Evolutionary conservation across 1,140 invertebrate species (phyloP).

Genomic region (Drosophila azteca): DNA sequence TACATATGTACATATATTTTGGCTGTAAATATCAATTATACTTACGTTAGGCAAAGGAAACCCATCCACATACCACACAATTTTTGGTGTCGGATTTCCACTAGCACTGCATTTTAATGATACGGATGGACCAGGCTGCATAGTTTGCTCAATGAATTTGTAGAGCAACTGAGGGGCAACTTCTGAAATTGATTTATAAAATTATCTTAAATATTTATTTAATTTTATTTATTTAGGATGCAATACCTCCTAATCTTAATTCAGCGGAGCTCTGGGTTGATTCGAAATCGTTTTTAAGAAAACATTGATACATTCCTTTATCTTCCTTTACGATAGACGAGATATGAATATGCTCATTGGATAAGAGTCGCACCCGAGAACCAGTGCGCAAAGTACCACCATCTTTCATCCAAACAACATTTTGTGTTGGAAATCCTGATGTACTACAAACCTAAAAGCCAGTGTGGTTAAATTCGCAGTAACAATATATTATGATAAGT

Average conservation of each 20-base stretch:
- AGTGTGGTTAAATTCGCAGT: slow-evolving; percentile 25
- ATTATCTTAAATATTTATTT: background rate
- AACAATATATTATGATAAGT: background rate
- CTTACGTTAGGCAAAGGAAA: slow-evolving; percentile 85
- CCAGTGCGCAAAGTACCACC: slow-evolving; percentile 87
- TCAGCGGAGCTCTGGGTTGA: slow-evolving; percentile 90
- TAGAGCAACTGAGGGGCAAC: slow-evolving; percentile 91
- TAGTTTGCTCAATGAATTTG: slow-evolving; percentile 92
- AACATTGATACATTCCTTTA: slow-evolving; percentile 93
- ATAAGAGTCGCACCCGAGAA: slow-evolving; percentile 84
- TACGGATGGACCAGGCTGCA: slow-evolving; percentile 91
- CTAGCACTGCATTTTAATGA: slow-evolving; percentile 91
- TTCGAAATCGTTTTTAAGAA: slow-evolving; percentile 88
- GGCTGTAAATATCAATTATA: background rate
- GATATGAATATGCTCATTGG: slow-evolving; percentile 86
- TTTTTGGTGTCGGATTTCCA: slow-evolving; percentile 92
- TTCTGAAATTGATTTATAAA: slow-evolving; percentile 85
- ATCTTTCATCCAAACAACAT: slow-evolving; percentile 90
- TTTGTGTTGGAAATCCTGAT: slow-evolving; percentile 89
- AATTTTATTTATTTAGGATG: background rate
- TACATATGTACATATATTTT: too few species aligned
- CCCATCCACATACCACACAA: slow-evolving; percentile 92
- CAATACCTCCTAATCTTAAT: slow-evolving; percentile 89
- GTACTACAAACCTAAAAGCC: slow-evolving; percentile 87
- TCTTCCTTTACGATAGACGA: slow-evolving; percentile 89